Percentiles rank a stretch among this genome's conserved stretches.
phyloP scores from a whole-genome alignment of 23 tunicate species.

The Ciona savignyi region DNA sequence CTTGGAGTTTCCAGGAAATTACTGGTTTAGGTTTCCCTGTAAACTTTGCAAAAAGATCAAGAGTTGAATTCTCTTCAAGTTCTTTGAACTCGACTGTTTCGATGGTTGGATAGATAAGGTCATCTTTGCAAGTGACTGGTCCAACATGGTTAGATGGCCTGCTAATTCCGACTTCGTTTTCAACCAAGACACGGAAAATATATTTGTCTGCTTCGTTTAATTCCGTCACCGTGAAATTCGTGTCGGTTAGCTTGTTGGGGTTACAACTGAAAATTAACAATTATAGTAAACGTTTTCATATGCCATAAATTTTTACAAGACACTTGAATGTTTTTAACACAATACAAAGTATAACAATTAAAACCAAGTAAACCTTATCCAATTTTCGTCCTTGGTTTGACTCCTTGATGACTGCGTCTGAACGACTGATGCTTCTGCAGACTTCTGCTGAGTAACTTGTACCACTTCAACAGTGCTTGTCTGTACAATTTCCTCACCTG shows the following conservation, averaged over 20 bases:
- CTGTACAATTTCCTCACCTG: too few relatives aligned
- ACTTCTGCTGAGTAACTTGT: too few relatives aligned
- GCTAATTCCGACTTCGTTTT: constrained; percentile 60
- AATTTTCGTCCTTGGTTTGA: too few relatives aligned
- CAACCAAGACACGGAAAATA: too few relatives aligned
- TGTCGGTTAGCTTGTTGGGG: constrained; percentile 40
- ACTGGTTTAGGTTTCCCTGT: constrained; percentile 81
- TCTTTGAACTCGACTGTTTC: constrained; percentile 86
- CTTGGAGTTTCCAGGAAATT: constrained; percentile 56
- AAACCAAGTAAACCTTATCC: too few relatives aligned
- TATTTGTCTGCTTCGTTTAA: constrained; percentile 32
- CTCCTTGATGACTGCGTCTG: too few relatives aligned
- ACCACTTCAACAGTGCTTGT: too few relatives aligned
- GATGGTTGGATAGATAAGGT: constrained; percentile 72
- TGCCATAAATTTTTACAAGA: not conserved
- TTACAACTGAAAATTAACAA: constrained; percentile 55
- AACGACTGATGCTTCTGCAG: too few relatives aligned
- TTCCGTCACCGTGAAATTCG: constrained; percentile 49
- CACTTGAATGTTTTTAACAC: too few relatives aligned
- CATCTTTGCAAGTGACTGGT: constrained; percentile 73
- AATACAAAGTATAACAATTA: too few relatives aligned
- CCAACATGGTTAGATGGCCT: constrained; percentile 73
- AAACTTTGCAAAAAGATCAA: constrained; percentile 74
- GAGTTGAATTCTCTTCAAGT: constrained; percentile 48
- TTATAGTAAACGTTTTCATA: too few relatives aligned